Conservation (phyloP, 1,140 invertebrate genomes). For the Leptonema lineaticorne region DNA sequence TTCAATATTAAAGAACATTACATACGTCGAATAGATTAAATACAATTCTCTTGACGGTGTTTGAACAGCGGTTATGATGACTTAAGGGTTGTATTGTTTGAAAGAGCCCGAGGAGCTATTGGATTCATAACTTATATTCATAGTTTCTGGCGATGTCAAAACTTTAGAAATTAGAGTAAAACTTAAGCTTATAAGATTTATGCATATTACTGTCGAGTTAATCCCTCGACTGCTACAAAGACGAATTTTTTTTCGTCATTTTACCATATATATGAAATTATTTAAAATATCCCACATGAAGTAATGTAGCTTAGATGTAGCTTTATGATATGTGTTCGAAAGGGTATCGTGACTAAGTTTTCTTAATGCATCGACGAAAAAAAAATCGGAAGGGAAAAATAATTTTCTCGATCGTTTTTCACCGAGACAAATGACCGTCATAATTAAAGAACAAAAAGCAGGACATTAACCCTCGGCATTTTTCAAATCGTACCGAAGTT, state of each 20-base stretch:
- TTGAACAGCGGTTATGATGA: slow-evolving; percentile 29
- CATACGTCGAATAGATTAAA: slow-evolving; percentile 8
- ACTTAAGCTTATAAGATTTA: slow-evolving; percentile 8
- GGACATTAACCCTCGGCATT: neutral
- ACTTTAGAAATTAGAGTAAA: slow-evolving; percentile 12
- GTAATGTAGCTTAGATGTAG: neutral
- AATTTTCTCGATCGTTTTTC: neutral
- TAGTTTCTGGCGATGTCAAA: slow-evolving; percentile 16
- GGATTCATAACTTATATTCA: slow-evolving; percentile 14
- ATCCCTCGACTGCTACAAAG: too few species aligned
- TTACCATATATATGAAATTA: too few species aligned
- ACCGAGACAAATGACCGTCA: slow-evolving; percentile 15
- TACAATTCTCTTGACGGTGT: slow-evolving; percentile 20
- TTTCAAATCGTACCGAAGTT: slow-evolving; percentile 8
- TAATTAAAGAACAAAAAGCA: slow-evolving; percentile 8
- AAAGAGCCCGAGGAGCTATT: slow-evolving; percentile 25
- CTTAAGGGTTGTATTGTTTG: slow-evolving; percentile 31
- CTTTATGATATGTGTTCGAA: neutral
- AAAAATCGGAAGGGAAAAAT: neutral
- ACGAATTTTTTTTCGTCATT: too few species aligned
- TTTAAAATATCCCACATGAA: neutral
- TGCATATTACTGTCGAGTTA: neutral
- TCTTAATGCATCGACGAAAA: neutral
- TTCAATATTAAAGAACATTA: neutral
- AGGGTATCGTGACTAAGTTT: neutral